Percentiles rank a stretch among this genome's conserved stretches.
Evolutionary conservation across 2,888 invertebrate species (phyloP).

Genomic region (Phyllotreta cruciferae): DNA sequence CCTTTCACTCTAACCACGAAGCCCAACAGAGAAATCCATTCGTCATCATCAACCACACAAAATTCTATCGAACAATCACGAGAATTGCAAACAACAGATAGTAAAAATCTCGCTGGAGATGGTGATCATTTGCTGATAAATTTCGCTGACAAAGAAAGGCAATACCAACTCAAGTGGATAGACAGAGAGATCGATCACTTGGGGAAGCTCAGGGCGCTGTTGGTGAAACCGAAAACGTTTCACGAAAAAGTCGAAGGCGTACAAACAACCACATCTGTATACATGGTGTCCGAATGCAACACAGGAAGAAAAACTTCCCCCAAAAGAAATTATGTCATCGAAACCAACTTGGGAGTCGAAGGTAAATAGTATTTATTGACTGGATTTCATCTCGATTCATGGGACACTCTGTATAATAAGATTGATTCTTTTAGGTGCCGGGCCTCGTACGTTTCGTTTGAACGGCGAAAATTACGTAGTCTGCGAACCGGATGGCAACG

Average conservation of each 20-base stretch:
- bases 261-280: conserved; percentile 51
- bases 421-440: conserved; percentile 6
- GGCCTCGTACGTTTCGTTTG: conserved; percentile 34
- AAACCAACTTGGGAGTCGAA: conserved; percentile 40
- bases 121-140: conserved; percentile 48
- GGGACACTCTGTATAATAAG: neutral
- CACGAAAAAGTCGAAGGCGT: conserved; percentile 19
- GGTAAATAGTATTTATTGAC: neutral
- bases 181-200: conserved; percentile 66
- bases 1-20: conserved; percentile 10
- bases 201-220: conserved; percentile 61
- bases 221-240: conserved; percentile 45
- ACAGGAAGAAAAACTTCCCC: conserved; percentile 11
- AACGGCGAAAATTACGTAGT: conserved; percentile 42
- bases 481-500: conserved; percentile 19
- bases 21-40: neutral
- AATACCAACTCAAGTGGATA: conserved; percentile 66
- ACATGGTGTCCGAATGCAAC: conserved; percentile 32
- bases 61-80: conserved; percentile 58
- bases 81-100: conserved; percentile 56
- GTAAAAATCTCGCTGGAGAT: conserved; percentile 36
- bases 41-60: conserved; percentile 28
- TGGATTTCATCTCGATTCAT: neutral
- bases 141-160: conserved; percentile 63
- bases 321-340: conserved; percentile 46